Evolutionary conservation across 2,888 invertebrate species (phyloP).

Genomic region (Tromatobia lineatoria): DNA sequence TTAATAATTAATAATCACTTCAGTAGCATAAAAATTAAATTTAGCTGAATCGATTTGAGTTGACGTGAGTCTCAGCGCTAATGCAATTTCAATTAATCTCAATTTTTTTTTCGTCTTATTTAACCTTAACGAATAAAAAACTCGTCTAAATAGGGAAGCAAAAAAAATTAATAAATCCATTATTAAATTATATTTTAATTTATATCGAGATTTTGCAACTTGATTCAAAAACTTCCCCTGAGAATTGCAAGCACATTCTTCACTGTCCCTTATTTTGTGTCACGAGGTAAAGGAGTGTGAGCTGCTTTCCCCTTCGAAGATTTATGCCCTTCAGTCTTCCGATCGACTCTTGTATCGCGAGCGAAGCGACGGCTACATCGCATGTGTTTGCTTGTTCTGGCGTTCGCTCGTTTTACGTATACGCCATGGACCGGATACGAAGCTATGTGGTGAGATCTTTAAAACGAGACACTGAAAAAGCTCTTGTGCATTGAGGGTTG

Average conservation of each 20-base stretch:
- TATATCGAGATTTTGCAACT: not conserved
- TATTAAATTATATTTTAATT: not conserved
- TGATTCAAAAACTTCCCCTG: not conserved
- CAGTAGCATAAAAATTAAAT: too few relatives aligned
- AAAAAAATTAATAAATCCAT: not conserved
- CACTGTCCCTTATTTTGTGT: not conserved
- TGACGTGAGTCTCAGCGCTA: too few relatives aligned
- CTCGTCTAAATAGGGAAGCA: not conserved
- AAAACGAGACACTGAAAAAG: constrained; percentile 50
- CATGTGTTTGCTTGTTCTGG: constrained; percentile 19
- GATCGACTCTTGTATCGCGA: constrained; percentile 33
- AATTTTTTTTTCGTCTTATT: too few relatives aligned
- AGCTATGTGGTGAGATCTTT: constrained; percentile 42
- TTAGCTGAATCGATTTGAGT: too few relatives aligned
- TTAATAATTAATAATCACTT: too few relatives aligned
- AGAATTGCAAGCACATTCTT: not conserved
- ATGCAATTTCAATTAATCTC: too few relatives aligned
- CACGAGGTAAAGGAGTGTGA: constrained; percentile 17
- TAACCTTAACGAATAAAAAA: too few relatives aligned
- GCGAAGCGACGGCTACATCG: constrained; percentile 2
- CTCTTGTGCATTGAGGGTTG: constrained; percentile 31
- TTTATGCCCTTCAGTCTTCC: constrained; percentile 27
- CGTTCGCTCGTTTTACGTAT: constrained; percentile 14
- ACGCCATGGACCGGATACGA: not conserved
- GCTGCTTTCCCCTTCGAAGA: constrained; percentile 32